A percentile compares a stretch with the other conserved stretches of the same genome.
Evolutionary conservation across 2,888 invertebrate genomes (phyloP).

Genomic region (Sipunculus nudus): DNA sequence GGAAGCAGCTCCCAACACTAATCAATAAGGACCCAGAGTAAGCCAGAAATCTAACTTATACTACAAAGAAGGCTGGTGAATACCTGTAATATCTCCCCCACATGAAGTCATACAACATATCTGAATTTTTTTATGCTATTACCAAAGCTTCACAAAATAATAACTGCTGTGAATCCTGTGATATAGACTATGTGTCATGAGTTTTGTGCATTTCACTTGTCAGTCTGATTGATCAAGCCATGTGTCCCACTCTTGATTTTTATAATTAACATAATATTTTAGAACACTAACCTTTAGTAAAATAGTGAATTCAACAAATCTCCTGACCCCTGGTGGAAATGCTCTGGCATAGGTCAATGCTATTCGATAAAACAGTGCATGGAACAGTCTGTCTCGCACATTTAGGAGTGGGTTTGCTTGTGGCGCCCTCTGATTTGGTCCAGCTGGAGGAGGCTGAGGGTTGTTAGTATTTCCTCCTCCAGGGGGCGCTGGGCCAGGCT

Average conservation of each 20-base stretch:
- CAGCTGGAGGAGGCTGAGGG: not conserved
- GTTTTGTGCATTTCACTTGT: no score
- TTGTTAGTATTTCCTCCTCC: not conserved
- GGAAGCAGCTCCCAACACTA: no score
- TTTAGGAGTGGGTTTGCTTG: constrained; percentile 59
- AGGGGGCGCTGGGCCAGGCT: not conserved
- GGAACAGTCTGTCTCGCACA: constrained; percentile 90
- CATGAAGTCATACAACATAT: no score
- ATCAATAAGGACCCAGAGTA: no score
- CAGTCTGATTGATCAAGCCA: no score
- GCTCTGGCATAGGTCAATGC: constrained; percentile 91
- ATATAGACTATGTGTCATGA: no score
- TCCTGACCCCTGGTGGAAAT: constrained; percentile 81
- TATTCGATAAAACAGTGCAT: constrained; percentile 90
- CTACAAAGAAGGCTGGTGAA: no score
- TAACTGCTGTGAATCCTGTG: no score
- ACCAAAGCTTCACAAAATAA: no score
- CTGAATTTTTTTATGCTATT: no score
- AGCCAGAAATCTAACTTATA: no score
- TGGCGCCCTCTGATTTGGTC: constrained; percentile 6
- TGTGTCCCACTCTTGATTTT: not conserved
- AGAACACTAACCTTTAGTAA: constrained; percentile 75
- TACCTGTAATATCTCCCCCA: no score
- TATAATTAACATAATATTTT: not conserved
- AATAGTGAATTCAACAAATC: constrained; percentile 85